Percentiles rank a stretch among this genome's conserved stretches.
phyloP scores from a whole-genome alignment of 2,797 vertebrate genomes.

The Parambassis ranga region DNA sequence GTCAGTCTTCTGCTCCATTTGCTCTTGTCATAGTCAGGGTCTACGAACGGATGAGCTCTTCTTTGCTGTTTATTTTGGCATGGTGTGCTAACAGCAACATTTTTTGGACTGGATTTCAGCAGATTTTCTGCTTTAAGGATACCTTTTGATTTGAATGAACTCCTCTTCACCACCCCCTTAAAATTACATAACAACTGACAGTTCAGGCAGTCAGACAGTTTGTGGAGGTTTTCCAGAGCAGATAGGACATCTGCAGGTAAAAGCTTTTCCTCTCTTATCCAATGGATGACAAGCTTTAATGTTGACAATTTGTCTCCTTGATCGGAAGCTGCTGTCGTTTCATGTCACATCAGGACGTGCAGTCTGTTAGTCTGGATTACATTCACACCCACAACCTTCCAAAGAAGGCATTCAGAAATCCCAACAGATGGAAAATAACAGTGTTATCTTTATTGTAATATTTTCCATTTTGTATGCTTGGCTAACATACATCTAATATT shows the following conservation, averaged over 20 bases:
- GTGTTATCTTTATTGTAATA: no score
- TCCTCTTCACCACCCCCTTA: background rate
- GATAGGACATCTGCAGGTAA: background rate
- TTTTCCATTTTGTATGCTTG: background rate
- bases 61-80: no score
- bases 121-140: background rate
- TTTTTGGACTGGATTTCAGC: no score
- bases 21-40: no score
- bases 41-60: no score
- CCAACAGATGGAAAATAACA: no score
- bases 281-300: background rate
- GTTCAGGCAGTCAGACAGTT: background rate
- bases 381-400: background rate
- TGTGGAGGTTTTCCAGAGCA: conserved; percentile 21
- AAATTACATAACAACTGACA: background rate
- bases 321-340: conserved; percentile 18
- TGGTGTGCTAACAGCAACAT: no score
- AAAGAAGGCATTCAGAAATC: background rate
- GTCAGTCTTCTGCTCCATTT: no score
- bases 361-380: background rate
- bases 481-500: background rate
- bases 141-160: background rate
- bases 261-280: conserved; percentile 11
- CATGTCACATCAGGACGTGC: conserved; percentile 3
- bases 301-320: conserved; percentile 32